Conservation (phyloP, 2,888 invertebrate genomes). For the Epistrophella euchroma region DNA sequence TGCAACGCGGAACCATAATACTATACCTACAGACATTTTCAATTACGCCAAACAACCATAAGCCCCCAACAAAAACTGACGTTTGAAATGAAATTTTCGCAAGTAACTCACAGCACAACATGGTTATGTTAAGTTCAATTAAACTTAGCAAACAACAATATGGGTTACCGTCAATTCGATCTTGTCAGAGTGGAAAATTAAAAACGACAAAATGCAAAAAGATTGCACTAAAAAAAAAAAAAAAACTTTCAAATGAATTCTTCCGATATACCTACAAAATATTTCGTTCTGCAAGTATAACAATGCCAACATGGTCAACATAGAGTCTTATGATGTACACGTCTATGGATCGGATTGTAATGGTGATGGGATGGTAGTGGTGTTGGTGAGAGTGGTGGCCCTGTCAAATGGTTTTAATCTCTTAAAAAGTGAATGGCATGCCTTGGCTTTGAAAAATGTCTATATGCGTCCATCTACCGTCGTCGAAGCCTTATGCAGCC, state of each 20-base stretch:
- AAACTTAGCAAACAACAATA: conserved; percentile 57
- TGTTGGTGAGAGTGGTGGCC: conserved; percentile 53
- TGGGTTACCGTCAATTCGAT: conserved; percentile 58
- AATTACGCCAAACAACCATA: conserved; percentile 37
- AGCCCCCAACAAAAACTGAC: conserved; percentile 36
- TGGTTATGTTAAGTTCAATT: conserved; percentile 66
- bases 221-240: conserved; percentile 27
- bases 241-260: conserved; percentile 63
- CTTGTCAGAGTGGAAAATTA: conserved; percentile 61
- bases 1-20: conserved; percentile 4
- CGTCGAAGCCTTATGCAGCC: conserved; percentile 21
- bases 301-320: conserved; percentile 21
- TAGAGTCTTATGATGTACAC: conserved; percentile 10
- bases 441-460: conserved; percentile 68
- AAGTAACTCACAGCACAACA: conserved; percentile 61
- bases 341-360: not conserved
- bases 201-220: conserved; percentile 68
- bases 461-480: conserved; percentile 19
- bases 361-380: not conserved
- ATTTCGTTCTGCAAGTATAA: conserved; percentile 24
- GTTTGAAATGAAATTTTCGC: conserved; percentile 24
- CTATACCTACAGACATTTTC: conserved; percentile 1
- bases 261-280: conserved; percentile 42
- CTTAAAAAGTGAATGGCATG: conserved; percentile 47
- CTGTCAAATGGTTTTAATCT: conserved; percentile 67